Base-by-base conservation (phyloP, 1,140 invertebrate species). In the Drosophila triauraria region DNA sequence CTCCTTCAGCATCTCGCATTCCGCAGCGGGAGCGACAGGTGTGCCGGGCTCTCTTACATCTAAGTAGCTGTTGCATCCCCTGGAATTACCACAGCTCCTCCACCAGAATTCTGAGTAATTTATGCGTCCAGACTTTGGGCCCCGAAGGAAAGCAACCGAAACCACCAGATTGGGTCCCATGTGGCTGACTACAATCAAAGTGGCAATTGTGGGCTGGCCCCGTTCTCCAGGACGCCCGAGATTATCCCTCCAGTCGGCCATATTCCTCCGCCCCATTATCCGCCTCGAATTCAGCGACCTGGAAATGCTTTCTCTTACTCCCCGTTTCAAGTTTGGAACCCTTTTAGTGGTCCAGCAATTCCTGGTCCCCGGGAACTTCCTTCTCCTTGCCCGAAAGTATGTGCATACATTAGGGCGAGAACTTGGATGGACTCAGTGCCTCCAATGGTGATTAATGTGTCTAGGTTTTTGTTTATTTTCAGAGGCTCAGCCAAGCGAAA, bases 171-270 rank as follows among this genome's bases (percentile, higher is more conserved):
- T 84, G 84, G 74, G 78, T 88, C 84, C 84, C 85, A 87, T 87
- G 84, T 87, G 84, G 84, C 84, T 74, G 74, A 71, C 76, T 88
- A 88, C 87, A 87, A 87, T 87, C 84, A 87, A 80, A 90, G 80
- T 78, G 84, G 72, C 80, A 79, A 80, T 69, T 78, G 62, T 77
- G 75, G 75, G 72, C 51, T 40, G 72, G 75, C 67, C 51, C 67
- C 44, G 23, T 23, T 57, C 10, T 43, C 30, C 13, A 35, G 32
- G 20, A 58, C 20, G 13, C 27, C 35, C 46, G 35, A 74, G 71
- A 54, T 69, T 82, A 87, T 80, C 48, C 76, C 58, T 82, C 43
- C 48, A 44, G 51, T 70, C 71, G 40, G 40, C 40, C 40, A 42
- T 58, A 48, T 77, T 76, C 67, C 44, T 32, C 59, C 50, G 48